Evolutionary conservation across 2,888 invertebrate species (phyloP), one percentile per base, ranked within the genome.

Genomic region (Tineola bisselliella): DNA sequence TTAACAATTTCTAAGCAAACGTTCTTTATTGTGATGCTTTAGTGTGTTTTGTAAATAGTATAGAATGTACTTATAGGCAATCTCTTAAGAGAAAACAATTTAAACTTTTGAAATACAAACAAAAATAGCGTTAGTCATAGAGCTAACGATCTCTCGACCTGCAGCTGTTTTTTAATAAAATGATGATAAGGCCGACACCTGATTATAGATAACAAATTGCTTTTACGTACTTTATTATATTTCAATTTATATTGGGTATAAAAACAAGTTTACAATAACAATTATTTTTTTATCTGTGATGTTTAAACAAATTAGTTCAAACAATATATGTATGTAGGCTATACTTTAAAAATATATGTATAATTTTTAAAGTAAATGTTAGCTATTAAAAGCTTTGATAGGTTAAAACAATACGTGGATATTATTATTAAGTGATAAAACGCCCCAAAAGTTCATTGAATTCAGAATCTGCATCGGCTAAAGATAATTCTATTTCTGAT

Each of bases 401-500:
- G n/a, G n/a, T n/a, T n/a, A n/a, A n/a, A 38, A 38, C 3, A 10
- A 38, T 6, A n/a, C 10, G 10, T 38, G 38, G 5, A 10, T 38
- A 8, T 38, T 38, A 12, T 38, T 3, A 38, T 38, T 15, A 15
- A 44, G 13, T 13, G 44, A 44, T 13, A 31, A 31, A 10, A 15
- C n/a, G n/a, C n/a, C n/a, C 48, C 48, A 8, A 48, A 48, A 48
- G 48, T 48, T 48, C 15, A 48, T 17, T 48, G 48, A 5, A 48
- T 48, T 48, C 3, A 15, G 15, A 48, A 48, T 38, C 48, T 48
- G 48, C 48, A 48, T 48, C 48, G 48, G 12, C 15, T 48, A 15
- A 48, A 48, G 48, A 48, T 48, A 48, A 48, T 48, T 48, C 48
- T 48, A 48, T 48, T 48, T 48, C n/a, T 8, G 48, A 48, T 17